phyloP scores from a whole-genome alignment of 53 echinoderm and acorn worm genomes.

The Zoroaster sp. region DNA sequence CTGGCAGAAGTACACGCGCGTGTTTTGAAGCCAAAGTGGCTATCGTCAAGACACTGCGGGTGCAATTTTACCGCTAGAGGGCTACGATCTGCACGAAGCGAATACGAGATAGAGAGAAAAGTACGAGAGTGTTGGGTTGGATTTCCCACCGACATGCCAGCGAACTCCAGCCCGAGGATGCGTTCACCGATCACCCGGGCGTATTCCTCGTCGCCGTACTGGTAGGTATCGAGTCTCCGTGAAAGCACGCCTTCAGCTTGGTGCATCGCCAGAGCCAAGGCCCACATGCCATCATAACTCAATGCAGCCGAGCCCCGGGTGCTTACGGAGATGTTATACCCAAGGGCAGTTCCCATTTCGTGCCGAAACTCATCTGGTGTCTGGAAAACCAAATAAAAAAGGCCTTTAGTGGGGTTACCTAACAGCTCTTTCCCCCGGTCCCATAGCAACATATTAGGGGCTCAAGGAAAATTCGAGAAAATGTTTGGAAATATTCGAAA shows the following conservation, averaged over 20 bases:
- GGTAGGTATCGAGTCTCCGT: conserved; percentile 7
- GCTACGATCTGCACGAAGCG: too few relatives aligned
- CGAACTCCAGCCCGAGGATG: conserved; percentile 35
- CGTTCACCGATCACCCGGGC: neutral
- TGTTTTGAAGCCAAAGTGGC: too few relatives aligned
- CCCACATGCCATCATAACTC: conserved; percentile 65
- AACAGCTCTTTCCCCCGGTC: too few relatives aligned
- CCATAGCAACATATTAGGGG: too few relatives aligned
- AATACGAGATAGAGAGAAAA: too few relatives aligned
- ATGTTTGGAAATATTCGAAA: too few relatives aligned
- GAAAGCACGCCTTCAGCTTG: neutral
- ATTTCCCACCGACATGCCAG: conserved; percentile 68
- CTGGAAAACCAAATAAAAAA: neutral
- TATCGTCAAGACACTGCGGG: too few relatives aligned
- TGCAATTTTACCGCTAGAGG: too few relatives aligned
- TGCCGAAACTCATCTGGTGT: conserved; percentile 32
- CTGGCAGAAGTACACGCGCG: too few relatives aligned
- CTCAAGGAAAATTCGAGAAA: too few relatives aligned
- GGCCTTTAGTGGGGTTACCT: too few relatives aligned
- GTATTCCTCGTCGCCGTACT: conserved; percentile 12
- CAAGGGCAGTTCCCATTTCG: neutral
- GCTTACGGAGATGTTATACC: neutral
- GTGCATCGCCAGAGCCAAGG: conserved; percentile 51
- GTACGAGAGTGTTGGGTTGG: too few relatives aligned
- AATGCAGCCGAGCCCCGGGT: conserved; percentile 37